Percentiles rank a stretch among this genome's conserved stretches.
These are phyloP conservation scores for Blastomussa wellsi DNA, from an alignment of 92 coral and sea anemone genomes.

Conservation along the genomic window DNA sequence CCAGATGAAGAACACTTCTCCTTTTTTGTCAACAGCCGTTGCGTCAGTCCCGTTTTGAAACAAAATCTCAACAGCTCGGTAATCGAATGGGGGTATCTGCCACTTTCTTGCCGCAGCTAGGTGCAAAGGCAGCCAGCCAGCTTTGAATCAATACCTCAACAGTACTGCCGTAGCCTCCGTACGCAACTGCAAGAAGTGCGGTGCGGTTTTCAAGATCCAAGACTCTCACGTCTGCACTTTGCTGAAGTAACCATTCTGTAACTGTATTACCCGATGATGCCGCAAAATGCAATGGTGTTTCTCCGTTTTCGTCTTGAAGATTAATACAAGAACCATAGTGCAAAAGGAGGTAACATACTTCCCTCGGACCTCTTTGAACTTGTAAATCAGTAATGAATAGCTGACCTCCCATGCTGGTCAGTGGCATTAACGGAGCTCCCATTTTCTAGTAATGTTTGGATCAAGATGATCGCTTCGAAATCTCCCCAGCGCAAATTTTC, in stretches of 20 bases:
- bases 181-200: neutral
- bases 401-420: neutral
- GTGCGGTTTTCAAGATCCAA: neutral
- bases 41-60: constrained; percentile 3
- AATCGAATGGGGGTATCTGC: neutral
- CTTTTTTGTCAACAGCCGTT: constrained; percentile 27
- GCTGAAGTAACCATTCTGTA: neutral
- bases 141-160: neutral
- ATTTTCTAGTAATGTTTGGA: neutral
- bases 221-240: constrained; percentile 1
- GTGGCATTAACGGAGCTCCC: constrained; percentile 4
- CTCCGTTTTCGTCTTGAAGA: neutral
- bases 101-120: neutral
- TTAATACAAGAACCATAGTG: neutral
- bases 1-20: constrained; percentile 26
- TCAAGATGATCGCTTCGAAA: neutral
- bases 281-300: constrained; percentile 6
- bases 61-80: neutral
- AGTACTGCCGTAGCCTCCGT: neutral
- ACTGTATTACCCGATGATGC: neutral
- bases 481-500: neutral
- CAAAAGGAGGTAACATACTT: neutral
- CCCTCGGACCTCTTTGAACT: neutral
- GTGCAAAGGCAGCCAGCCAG: constrained; percentile 19
- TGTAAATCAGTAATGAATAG: neutral